Evolutionary conservation across 2,888 invertebrate species (phyloP).

Genomic region (Drosophila austrosaltans): DNA sequence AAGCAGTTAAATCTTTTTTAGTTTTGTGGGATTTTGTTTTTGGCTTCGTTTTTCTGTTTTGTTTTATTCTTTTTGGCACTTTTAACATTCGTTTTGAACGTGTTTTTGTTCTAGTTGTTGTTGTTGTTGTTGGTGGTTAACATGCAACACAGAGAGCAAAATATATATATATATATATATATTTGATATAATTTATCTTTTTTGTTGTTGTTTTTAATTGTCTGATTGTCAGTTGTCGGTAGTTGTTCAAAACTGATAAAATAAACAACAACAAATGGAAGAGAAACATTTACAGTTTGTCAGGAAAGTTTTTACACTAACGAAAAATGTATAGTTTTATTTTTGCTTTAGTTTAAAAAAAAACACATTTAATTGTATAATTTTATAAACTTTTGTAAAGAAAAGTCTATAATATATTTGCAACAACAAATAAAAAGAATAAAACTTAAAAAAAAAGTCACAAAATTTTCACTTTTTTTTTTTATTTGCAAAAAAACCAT

Average conservation of each 20-base stretch:
- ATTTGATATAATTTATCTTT: slow-evolving; percentile 43
- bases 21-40: slow-evolving; percentile 26
- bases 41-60: slow-evolving; percentile 28
- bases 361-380: too few species aligned
- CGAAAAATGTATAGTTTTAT: too few species aligned
- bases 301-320: too few species aligned
- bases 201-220: not conserved
- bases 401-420: too few species aligned
- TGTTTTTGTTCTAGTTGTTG: slow-evolving; percentile 39
- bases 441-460: too few species aligned
- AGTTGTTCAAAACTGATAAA: slow-evolving; percentile 12
- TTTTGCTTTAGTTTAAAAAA: too few species aligned
- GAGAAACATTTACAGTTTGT: not conserved
- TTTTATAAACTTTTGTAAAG: too few species aligned
- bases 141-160: slow-evolving; percentile 55
- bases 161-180: not conserved
- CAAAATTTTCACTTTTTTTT: too few species aligned
- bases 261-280: not conserved
- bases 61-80: slow-evolving; percentile 42
- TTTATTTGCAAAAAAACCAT: too few species aligned
- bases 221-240: slow-evolving; percentile 5
- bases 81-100: slow-evolving; percentile 58
- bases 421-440: too few species aligned
- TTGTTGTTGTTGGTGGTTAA: slow-evolving; percentile 36
- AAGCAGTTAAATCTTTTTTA: slow-evolving; percentile 54